Percentiles rank a stretch among this genome's conserved stretches.
Conservation (phyloP, 2,888 invertebrate species). For the Drosophila quasianomalipes region DNA sequence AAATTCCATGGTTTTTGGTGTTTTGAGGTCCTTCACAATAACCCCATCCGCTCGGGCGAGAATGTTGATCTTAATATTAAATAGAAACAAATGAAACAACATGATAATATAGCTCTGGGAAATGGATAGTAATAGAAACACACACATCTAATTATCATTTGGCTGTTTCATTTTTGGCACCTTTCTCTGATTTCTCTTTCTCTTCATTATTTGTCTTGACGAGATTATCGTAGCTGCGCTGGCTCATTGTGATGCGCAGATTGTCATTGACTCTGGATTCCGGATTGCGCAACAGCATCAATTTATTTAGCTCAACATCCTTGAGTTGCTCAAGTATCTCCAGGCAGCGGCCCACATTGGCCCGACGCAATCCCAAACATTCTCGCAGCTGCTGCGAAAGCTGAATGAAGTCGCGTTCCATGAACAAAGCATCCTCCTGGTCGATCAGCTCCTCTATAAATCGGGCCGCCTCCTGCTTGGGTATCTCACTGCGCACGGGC, state of each 20-base stretch:
- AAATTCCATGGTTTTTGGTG: not conserved
- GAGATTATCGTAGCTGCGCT: slow-evolving; percentile 74
- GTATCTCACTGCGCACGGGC: slow-evolving; percentile 83
- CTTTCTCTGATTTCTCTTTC: not conserved
- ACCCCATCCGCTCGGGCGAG: slow-evolving; percentile 3
- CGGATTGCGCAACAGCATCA: slow-evolving; percentile 93
- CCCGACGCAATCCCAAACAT: slow-evolving; percentile 85
- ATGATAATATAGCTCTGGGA: not conserved
- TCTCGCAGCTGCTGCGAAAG: slow-evolving; percentile 82
- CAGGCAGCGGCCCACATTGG: slow-evolving; percentile 90
- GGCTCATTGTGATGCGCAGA: slow-evolving; percentile 79
- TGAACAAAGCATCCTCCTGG: slow-evolving; percentile 80
- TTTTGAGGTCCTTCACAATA: not conserved
- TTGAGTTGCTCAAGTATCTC: slow-evolving; percentile 88
- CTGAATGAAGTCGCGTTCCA: slow-evolving; percentile 82
- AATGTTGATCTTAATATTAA: slow-evolving; percentile 33
- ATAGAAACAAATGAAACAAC: slow-evolving; percentile 13
- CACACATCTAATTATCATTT: not conserved
- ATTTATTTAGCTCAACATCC: slow-evolving; percentile 86
- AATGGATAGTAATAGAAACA: not conserved
- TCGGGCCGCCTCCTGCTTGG: slow-evolving; percentile 77
- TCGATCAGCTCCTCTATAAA: slow-evolving; percentile 81
- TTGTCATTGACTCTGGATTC: slow-evolving; percentile 87
- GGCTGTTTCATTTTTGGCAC: slow-evolving; percentile 17
- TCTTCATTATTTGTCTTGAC: slow-evolving; percentile 51